Base-by-base conservation (phyloP, 2,888 invertebrate genomes). In the Ctena decussata region DNA sequence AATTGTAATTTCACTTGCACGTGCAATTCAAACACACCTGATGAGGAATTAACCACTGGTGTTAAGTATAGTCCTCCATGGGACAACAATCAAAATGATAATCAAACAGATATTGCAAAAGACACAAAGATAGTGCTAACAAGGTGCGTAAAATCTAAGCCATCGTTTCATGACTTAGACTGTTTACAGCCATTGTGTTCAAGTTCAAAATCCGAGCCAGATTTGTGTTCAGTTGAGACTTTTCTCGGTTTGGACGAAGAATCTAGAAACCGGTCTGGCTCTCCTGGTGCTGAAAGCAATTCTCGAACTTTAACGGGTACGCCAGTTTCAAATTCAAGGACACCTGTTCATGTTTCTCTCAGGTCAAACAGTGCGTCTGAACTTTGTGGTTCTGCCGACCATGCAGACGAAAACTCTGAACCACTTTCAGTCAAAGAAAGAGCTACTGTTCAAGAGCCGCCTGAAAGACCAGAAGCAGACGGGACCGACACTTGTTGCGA, bases 261-360 rank as follows among this genome's bases (percentile, higher is more conserved):
- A 37, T 81, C 49, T 37, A 41, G 82, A 30, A 73, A 72, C 12
- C 65, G 82, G 27, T 49, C 53, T 32, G 85, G 80, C 15, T 86
- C 82, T 3, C 82, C 82, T n/a, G 77, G 85, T 82, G 69, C 46
- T 39, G 80, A 82, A 35, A 86, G 84, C 53, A 80, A 77, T 53
- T 82, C 88, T 30, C 88, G 84, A 39, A 88, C 88, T 24, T 78
- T 88, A 49, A 86, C 88, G 82, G 85, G 73, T 78, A 85, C 85
- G n/a, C 84, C 88, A 74, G 84, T 77, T 76, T 85, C 85, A n/a
- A 80, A 76, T 44, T 77, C 81, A 60, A 75, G 69, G 82, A 88
- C 85, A 49, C 81, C 87, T 18, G 46, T 21, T 46, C 46, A 46
- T 46, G 18, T 46, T 46, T n/a, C 15, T 15, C 12, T 77, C 80